Conservation (phyloP, 1,140 invertebrate species). For the Chrysomallon squamiferum region DNA sequence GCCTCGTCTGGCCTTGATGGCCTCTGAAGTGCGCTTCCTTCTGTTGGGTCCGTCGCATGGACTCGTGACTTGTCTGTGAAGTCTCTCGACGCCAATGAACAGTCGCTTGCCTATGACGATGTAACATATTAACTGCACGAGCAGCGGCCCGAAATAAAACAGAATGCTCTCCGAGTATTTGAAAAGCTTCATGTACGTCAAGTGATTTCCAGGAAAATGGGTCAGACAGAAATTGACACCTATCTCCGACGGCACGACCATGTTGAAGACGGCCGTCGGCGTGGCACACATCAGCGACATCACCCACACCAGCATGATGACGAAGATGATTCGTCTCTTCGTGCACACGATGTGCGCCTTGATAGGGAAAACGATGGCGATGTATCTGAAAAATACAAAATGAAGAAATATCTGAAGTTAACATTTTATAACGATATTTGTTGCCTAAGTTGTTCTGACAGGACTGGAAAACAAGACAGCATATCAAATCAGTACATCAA, state of each 20-base stretch:
- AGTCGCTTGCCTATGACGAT: conserved; percentile 55
- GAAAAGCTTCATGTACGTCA: conserved; percentile 44
- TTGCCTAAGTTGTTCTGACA: too few species aligned
- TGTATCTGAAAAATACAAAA: conserved; percentile 55
- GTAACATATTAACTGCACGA: conserved; percentile 59
- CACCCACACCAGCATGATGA: conserved; percentile 58
- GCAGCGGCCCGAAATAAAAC: conserved; percentile 60
- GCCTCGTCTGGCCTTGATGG: conserved; percentile 56
- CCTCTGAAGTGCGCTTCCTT: conserved; percentile 23
- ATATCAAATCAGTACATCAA: too few species aligned
- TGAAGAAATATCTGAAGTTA: background rate
- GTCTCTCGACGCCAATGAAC: conserved; percentile 53
- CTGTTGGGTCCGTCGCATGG: conserved; percentile 8
- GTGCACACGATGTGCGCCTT: conserved; percentile 63
- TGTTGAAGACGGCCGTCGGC: conserved; percentile 58
- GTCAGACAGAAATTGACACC: conserved; percentile 39
- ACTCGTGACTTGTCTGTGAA: conserved; percentile 28
- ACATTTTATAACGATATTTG: background rate
- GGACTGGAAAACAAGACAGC: too few species aligned
- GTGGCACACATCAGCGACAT: conserved; percentile 48
- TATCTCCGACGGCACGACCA: conserved; percentile 22
- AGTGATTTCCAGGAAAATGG: conserved; percentile 33
- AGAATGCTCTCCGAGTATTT: conserved; percentile 58
- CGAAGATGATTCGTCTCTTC: conserved; percentile 48
- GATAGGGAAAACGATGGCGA: conserved; percentile 63